Evolutionary conservation across 2,888 invertebrate species (phyloP).

Genomic region (Pachycephus smyrnensis): DNA sequence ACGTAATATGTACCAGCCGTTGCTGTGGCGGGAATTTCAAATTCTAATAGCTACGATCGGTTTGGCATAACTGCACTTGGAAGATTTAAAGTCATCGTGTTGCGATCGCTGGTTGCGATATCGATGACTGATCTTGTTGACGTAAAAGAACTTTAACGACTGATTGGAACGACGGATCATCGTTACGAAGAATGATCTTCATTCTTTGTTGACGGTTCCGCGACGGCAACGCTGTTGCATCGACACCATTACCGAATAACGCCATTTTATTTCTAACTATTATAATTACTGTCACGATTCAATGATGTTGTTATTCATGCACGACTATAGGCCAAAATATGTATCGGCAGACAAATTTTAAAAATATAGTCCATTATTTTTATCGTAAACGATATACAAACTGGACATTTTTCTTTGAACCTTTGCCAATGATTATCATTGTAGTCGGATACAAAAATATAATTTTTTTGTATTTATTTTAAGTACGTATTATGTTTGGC

Average conservation of each 20-base stretch:
- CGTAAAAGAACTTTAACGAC: background rate
- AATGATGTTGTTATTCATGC: slow-evolving; percentile 37
- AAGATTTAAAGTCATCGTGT: no score
- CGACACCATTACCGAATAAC: background rate
- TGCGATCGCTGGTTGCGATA: background rate
- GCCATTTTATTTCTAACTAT: slow-evolving; percentile 6
- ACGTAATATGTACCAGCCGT: background rate
- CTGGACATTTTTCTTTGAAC: background rate
- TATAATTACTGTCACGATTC: slow-evolving; percentile 36
- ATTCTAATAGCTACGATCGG: background rate
- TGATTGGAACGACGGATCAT: no score
- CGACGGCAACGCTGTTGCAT: background rate
- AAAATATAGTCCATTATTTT: slow-evolving; percentile 38
- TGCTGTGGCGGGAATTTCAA: background rate
- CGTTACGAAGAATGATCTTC: background rate
- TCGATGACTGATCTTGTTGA: background rate
- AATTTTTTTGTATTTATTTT: background rate
- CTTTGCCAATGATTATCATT: background rate
- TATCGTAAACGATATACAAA: slow-evolving; percentile 24
- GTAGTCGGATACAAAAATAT: background rate
- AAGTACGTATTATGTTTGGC: no score
- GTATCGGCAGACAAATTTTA: slow-evolving; percentile 34
- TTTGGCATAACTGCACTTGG: no score
- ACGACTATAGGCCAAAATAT: slow-evolving; percentile 37
- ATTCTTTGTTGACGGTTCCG: background rate